Evolutionary conservation across 2,797 vertebrate species (phyloP), one percentile per base, ranked within the genome.

Genomic region (Gallinago solitaria): DNA sequence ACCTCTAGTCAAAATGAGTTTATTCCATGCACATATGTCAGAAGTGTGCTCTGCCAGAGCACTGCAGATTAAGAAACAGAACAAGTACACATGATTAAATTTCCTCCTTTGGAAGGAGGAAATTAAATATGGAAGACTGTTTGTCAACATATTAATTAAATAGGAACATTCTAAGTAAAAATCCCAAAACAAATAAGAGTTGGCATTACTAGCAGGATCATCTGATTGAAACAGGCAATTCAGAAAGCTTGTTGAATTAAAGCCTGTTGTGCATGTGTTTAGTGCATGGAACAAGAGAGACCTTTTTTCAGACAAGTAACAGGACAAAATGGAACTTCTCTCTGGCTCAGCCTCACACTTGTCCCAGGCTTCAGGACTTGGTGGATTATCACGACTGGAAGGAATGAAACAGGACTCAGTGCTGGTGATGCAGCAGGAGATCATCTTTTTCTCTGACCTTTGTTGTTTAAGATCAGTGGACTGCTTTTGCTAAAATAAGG

Each of bases 91-190:
- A 90, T 61, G 76, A 97, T 92, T 93, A 87, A 83, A 95, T 93
- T 92, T 91, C 89, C 50, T 92, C 73, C 84, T 94, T 96, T 92
- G 89, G 87, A 96, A 96, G 89, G 82, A 43, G 43, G 43, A 43
- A 91, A 94, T 92, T 95, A 95, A 95, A 78, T 56, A 78, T 75
- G 81, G 75, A 92, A 89, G 75, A 87, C 5, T 92, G 91, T 95
- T 96, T 95, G 95, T 93, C 94, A 96, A 95, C 94, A 90, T 94
- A 96, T 93, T 95, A 95, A 95, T 95, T 94, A 95, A 95, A 95
- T 59, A 92, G 86, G 69, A 97, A 95, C 67, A 78, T 85, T 92
- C 65, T 83, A 68, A 83, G 81, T 74, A 85, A 95, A 95, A 95
- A 83, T 50, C 59, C 68, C 86, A 3, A 92, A 95, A 96, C 83